Evolutionary conservation across 2,888 invertebrate species (phyloP), one percentile per base, ranked within the genome.

Genomic region (Drosophila mayaguana): DNA sequence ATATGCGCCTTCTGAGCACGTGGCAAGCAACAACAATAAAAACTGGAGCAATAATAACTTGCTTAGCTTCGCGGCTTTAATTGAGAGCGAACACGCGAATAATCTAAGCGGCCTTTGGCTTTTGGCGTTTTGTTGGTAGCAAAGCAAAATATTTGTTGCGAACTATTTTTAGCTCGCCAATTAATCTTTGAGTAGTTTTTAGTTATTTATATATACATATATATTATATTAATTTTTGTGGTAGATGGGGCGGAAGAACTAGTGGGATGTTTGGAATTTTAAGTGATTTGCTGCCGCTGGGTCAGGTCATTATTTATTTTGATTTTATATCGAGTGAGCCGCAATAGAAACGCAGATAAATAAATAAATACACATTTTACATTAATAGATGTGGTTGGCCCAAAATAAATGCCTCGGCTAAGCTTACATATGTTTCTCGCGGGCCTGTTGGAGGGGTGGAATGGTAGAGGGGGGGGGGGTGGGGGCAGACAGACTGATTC

Each of bases 241-340:
- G 40, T 22, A 25, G 16, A 32, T 46, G 36, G 12, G 43, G 51
- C 22, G 40, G 60, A 40, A 25, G 42, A 75, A 63, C 48, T 64
- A 67, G 75, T 67, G 64, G 69, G 71, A 18, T 34, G 62, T 53
- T 63, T 73, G 85, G 88, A 85, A 84, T 84, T 88, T 84, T 85
- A 84, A 85, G 84, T 83, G 85, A 81, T 85, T 88, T 83, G 78
- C 81, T 72, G 74, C 74, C 67, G 67, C 73, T 61, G 73, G 32
- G 56, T 36, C 63, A 40, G 36, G 68, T 62, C 75, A 88, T 84
- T 79, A 84, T 88, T 82, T 82, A 82, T 80, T 79, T 78, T 61
- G 61, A 63, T 61, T 54, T 54, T 38, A 51, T 48, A 25, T 48
- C 20, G 43, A 43, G 20, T 42, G 54, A 59, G 50, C 42, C 59